Conservation (phyloP, 2,888 invertebrate species). For the Philonicus albiceps region DNA sequence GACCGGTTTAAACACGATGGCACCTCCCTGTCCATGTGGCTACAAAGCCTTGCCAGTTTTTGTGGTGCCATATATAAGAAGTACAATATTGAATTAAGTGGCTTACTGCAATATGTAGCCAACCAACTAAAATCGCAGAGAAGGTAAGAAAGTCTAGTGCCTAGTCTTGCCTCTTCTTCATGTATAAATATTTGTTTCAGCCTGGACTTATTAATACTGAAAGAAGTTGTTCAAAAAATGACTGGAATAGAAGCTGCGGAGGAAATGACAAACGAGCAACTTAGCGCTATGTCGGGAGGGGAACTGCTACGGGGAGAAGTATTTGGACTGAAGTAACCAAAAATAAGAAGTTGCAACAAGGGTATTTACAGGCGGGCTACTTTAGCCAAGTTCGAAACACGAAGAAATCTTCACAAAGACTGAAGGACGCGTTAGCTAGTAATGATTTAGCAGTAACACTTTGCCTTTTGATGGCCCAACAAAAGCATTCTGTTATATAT, state of each 20-base stretch:
- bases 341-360: slow-evolving; percentile 5
- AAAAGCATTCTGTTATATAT: slow-evolving; percentile 94
- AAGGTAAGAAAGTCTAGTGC: slow-evolving; percentile 68
- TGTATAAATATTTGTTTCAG: slow-evolving; percentile 64
- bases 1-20: slow-evolving; percentile 85
- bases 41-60: slow-evolving; percentile 94
- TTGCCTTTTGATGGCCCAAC: slow-evolving; percentile 95
- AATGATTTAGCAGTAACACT: slow-evolving; percentile 93
- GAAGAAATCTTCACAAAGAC: slow-evolving; percentile 90
- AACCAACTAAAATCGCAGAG: slow-evolving; percentile 96
- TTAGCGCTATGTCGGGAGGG: slow-evolving; percentile 97
- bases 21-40: slow-evolving; percentile 91
- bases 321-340: neutral
- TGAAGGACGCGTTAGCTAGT: slow-evolving; percentile 94
- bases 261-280: slow-evolving; percentile 94
- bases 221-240: slow-evolving; percentile 99
- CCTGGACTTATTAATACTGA: slow-evolving; percentile 89
- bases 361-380: slow-evolving; percentile 82
- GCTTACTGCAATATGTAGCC: slow-evolving; percentile 94
- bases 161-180: neutral
- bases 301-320: slow-evolving; percentile 89
- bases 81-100: slow-evolving; percentile 94
- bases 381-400: slow-evolving; percentile 97
- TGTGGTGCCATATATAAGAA: slow-evolving; percentile 97
- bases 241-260: slow-evolving; percentile 97